phyloP scores from a whole-genome alignment of 2,888 invertebrate species.

The Rhagonycha lutea region DNA sequence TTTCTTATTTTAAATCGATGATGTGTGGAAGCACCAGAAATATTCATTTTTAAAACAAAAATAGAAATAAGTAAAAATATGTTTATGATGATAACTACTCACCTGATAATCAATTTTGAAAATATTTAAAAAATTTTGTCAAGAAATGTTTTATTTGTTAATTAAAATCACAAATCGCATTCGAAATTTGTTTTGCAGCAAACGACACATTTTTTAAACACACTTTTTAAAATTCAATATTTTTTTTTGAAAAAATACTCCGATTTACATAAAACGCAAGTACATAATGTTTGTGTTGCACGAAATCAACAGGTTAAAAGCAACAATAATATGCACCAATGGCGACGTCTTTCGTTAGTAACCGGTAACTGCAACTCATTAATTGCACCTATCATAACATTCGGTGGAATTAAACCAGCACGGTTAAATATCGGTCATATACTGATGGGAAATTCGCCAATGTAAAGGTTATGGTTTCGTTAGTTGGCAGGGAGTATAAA shows the following conservation, averaged over 20 bases:
- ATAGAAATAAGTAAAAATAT: not conserved
- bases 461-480: not conserved
- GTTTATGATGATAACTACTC: not conserved
- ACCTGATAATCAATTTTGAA: not conserved
- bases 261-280: not conserved
- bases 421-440: not conserved
- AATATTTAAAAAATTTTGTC: not conserved
- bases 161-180: not conserved
- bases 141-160: not conserved
- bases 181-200: not conserved
- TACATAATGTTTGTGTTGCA: not conserved
- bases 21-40: too few species aligned
- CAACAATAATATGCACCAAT: slow-evolving; percentile 21
- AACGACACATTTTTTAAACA: not conserved
- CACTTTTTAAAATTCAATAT: not conserved
- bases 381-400: not conserved
- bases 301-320: slow-evolving; percentile 31
- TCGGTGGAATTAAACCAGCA: not conserved
- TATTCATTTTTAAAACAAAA: not conserved
- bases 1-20: too few species aligned
- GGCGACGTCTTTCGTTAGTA: slow-evolving; percentile 3
- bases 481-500: slow-evolving; percentile 10
- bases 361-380: not conserved
- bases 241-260: not conserved
- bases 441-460: not conserved